Evolutionary conservation across 2,113 vertebrate genomes (phyloP).

Genomic region (Edolisoma coerulescens): DNA sequence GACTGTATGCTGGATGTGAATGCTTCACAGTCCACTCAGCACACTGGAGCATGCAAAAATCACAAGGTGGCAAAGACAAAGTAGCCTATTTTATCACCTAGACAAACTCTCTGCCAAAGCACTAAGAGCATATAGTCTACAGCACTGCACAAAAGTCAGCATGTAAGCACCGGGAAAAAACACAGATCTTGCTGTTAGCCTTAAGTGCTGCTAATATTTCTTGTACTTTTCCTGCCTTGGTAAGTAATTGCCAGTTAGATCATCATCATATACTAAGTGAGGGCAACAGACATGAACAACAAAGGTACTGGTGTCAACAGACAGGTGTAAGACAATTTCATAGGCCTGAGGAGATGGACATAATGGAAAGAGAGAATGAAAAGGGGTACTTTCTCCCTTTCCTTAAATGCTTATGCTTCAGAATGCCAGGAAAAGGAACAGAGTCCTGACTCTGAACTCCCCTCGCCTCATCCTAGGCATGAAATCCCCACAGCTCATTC

Average conservation of each 20-base stretch:
- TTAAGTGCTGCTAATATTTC: background rate
- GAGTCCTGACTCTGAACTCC: background rate
- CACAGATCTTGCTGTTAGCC: background rate
- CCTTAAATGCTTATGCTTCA: background rate
- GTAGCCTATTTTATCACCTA: background rate
- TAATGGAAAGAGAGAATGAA: background rate
- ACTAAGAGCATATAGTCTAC: background rate
- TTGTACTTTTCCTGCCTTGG: background rate
- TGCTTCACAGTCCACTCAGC: background rate
- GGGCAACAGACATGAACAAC: fast-evolving
- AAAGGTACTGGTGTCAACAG: background rate
- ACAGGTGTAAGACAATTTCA: background rate
- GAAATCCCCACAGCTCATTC: background rate
- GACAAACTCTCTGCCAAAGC: background rate
- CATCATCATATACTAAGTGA: background rate
- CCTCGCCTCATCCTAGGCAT: background rate
- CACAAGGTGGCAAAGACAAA: background rate
- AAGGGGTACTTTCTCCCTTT: background rate
- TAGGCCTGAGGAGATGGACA: background rate
- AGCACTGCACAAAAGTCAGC: background rate
- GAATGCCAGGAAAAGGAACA: background rate
- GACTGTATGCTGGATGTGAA: background rate
- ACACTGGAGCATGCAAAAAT: background rate
- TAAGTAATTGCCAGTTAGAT: background rate
- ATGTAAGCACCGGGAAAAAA: background rate